A percentile compares a stretch with the other conserved stretches of the same genome.
Evolutionary conservation across 35 echinoderm and acorn worm genomes (phyloP).

Genomic region (Ophioderma brevispina): DNA sequence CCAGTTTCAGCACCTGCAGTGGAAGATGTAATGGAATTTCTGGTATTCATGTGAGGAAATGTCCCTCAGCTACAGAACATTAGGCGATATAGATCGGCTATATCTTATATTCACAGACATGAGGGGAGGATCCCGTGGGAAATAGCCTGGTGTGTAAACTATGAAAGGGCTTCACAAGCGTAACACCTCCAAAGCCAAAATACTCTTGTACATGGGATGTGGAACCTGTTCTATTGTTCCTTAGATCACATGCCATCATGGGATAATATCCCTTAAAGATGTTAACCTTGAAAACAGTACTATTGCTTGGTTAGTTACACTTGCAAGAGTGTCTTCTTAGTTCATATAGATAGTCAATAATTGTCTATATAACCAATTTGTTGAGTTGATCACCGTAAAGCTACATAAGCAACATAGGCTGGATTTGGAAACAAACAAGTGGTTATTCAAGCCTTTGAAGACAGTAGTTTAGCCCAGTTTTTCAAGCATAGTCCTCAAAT

Average conservation of each 20-base stretch:
- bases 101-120: too few relatives aligned
- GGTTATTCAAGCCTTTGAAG: not conserved
- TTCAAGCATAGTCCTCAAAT: not conserved
- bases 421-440: not conserved
- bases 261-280: slow-evolving; percentile 6
- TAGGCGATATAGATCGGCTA: not conserved
- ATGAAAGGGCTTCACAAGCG: slow-evolving; percentile 34
- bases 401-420: slow-evolving; percentile 2
- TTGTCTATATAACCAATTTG: not conserved
- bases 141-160: not conserved
- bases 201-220: slow-evolving; percentile 38
- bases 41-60: not conserved
- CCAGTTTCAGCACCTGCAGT: slow-evolving; percentile 43
- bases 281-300: slow-evolving; percentile 28
- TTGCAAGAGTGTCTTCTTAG: slow-evolving; percentile 26
- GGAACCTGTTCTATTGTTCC: too few relatives aligned
- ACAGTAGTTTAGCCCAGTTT: slow-evolving; percentile 2
- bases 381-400: not conserved
- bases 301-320: slow-evolving; percentile 24
- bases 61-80: not conserved
- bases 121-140: not conserved
- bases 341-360: not conserved
- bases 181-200: slow-evolving; percentile 8
- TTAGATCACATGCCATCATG: not conserved
- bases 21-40: slow-evolving; percentile 21